Conservation (phyloP, 2,797 vertebrate genomes). For the Myotis pilosus region DNA sequence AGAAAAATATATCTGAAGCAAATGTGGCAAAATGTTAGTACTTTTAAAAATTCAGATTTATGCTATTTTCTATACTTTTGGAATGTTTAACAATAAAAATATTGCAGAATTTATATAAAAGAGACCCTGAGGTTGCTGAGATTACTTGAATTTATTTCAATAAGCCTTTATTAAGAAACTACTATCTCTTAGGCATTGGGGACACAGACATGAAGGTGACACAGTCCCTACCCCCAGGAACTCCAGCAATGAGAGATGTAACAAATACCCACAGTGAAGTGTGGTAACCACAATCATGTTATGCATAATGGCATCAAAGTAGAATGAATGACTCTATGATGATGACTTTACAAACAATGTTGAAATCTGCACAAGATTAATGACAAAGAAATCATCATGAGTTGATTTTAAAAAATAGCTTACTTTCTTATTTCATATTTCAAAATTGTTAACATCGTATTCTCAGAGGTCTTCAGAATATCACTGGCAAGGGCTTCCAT, state of each 20-base stretch:
- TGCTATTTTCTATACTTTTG: background rate
- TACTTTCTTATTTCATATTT: background rate
- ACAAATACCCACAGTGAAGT: background rate
- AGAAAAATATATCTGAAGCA: background rate
- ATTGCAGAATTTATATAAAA: background rate
- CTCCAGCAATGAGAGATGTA: background rate
- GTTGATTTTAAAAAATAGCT: background rate
- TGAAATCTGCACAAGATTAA: background rate
- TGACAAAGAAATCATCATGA: background rate
- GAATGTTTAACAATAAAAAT: background rate
- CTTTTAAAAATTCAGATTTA: background rate
- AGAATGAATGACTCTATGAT: background rate
- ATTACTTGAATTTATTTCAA: conserved; percentile 6
- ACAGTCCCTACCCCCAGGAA: background rate
- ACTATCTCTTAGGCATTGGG: background rate
- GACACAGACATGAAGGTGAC: background rate
- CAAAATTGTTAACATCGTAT: background rate
- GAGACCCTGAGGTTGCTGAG: background rate
- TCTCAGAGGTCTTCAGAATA: background rate
- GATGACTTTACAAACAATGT: background rate
- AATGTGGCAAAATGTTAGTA: background rate
- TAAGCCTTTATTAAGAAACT: background rate
- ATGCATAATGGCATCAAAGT: background rate
- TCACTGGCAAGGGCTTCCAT: background rate
- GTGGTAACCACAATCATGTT: background rate